phyloP scores from a whole-genome alignment of 2,797 vertebrate genomes.

The Lithobates pipiens region DNA sequence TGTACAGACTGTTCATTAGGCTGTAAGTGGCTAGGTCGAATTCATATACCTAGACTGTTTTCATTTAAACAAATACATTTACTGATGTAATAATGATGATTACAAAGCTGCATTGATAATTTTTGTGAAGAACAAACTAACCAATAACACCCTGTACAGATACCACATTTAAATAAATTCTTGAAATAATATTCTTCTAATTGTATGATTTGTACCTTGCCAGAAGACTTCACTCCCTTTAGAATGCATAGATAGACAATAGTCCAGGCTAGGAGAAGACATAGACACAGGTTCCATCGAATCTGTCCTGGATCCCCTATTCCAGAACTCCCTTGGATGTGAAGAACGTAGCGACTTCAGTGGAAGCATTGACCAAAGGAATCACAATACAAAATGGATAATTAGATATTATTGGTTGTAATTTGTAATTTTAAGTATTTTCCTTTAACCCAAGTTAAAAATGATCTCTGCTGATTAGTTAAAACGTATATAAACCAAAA shows the following conservation, averaged over 20 bases:
- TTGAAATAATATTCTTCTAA: too few species aligned
- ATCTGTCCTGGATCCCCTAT: constrained; percentile 77
- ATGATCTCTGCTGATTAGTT: too few species aligned
- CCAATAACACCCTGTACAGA: too few species aligned
- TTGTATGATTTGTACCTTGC: constrained; percentile 74
- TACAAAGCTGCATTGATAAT: too few species aligned
- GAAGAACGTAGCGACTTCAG: constrained; percentile 79
- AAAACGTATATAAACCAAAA: too few species aligned
- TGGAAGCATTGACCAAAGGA: constrained; percentile 51
- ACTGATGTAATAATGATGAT: too few species aligned
- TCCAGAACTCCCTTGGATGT: constrained; percentile 81
- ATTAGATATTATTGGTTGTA: constrained; percentile 41
- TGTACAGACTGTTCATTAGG: too few species aligned
- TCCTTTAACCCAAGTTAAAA: constrained; percentile 13
- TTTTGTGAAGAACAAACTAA: too few species aligned
- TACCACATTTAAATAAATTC: too few species aligned
- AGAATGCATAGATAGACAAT: constrained; percentile 83
- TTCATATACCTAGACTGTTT: too few species aligned
- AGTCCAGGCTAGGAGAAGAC: constrained; percentile 80
- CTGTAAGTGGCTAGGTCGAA: too few species aligned
- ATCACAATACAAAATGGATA: constrained; percentile 44
- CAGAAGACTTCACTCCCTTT: constrained; percentile 83
- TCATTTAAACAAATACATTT: too few species aligned
- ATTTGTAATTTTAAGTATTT: constrained; percentile 1
- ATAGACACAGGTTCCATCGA: constrained; percentile 82